Evolutionary conservation across 2,113 vertebrate species (phyloP), one percentile per base, ranked within the genome.

Genomic region (Sturnira hondurensis): DNA sequence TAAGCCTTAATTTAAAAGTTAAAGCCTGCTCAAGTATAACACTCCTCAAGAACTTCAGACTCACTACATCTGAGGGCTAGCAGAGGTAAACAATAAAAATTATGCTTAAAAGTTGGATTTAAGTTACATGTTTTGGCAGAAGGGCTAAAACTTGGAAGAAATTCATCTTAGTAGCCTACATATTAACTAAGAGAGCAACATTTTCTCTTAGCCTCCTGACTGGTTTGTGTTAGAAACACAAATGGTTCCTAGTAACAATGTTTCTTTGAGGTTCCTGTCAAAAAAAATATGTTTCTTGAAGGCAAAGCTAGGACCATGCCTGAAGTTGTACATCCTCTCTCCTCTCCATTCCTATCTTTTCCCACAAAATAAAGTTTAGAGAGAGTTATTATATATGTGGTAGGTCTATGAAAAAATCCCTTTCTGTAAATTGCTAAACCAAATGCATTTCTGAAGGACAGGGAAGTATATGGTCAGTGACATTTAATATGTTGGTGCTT

Each of bases 401-500:
- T 19, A 47, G 6, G 41, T 31, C 15, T 92, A 54, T 43, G 47
- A 47, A 38, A 47, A 85, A 80, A 45, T 52, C 2, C 5, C 15
- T 52, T 87, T 85, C 56, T 45, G 4, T 82, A 76, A 52, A 5
- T 73, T 58, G 33, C 7, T 86, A 93, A 95, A 38, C 38, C 85
- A 63, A 95, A 85, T 93, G n/a, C 16, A 50, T 85, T 92, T 94
- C 28, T 86, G 36, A 94, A 96, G 47, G n/a, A 38, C 5, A 90
- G 15, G 17, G 1, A 14, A 73, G 2, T 26, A 36, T 8, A 65
- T 10, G 80, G 43, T 61, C 33, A 52, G 38, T 10, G 5, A 86
- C 20, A 10, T 84, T 83, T 65, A 84, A 47, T 41, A 71, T 45
- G 7, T 16, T 17, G 6, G 2, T 43, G 11, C 3, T 70, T 76